Conservation (phyloP, 2,888 invertebrate species). For the Bellardia bayeri region DNA sequence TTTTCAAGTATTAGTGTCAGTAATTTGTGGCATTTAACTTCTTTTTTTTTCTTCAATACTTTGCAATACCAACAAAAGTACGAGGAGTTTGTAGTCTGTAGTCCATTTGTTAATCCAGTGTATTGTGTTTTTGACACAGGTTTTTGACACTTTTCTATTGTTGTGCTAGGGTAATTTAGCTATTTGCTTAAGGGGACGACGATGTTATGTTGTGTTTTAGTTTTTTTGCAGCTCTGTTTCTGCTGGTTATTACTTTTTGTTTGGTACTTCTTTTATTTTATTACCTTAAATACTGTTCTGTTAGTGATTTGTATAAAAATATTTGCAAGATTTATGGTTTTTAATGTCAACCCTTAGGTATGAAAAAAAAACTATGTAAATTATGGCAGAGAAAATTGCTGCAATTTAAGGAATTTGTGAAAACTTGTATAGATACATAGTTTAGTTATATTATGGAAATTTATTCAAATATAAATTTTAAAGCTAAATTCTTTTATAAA, state of each 20-base stretch:
- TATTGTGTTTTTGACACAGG: constrained; percentile 32
- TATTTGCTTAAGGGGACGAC: constrained; percentile 54
- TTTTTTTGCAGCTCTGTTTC: background rate
- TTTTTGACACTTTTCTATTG: constrained; percentile 47
- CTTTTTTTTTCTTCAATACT: background rate
- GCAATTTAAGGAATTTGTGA: background rate
- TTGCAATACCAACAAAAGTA: background rate
- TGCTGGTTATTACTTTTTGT: background rate
- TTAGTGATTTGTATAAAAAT: constrained; percentile 73
- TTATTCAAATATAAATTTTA: too few relatives aligned
- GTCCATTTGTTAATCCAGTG: constrained; percentile 54
- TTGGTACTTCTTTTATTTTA: constrained; percentile 58
- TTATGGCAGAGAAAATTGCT: background rate
- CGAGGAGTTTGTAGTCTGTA: background rate
- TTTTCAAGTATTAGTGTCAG: constrained; percentile 31
- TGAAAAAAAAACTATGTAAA: background rate
- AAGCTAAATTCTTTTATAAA: too few relatives aligned
- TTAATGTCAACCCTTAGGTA: constrained; percentile 47
- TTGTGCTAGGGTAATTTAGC: constrained; percentile 52
- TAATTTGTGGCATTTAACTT: constrained; percentile 53
- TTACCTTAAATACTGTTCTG: constrained; percentile 68
- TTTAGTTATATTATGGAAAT: too few relatives aligned
- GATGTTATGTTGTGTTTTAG: background rate
- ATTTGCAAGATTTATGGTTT: constrained; percentile 71
- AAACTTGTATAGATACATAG: too few relatives aligned